These are phyloP conservation scores for Lordiphosa andalusiaca DNA, from an alignment of 2,888 invertebrate genomes.

Conservation along the genomic window DNA sequence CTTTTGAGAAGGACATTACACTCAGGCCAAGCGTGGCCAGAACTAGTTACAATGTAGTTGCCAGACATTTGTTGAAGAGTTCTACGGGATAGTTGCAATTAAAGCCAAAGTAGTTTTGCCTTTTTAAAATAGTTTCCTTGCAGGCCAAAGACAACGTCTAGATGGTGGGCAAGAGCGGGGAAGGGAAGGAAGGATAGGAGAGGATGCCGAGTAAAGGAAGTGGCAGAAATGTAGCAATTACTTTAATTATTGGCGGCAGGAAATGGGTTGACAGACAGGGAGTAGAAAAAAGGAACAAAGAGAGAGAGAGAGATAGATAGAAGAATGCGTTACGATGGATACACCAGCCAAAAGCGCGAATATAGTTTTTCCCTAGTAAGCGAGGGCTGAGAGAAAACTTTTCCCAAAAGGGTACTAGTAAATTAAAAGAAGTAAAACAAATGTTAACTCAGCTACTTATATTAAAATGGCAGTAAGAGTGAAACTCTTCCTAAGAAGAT, in stretches of 20 bases:
- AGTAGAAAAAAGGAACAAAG: conserved; percentile 23
- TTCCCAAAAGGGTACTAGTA: no score
- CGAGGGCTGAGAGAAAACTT: conserved; percentile 10
- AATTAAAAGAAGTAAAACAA: no score
- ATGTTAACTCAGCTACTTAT: no score
- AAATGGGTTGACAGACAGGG: conserved; percentile 67
- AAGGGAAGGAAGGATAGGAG: neutral
- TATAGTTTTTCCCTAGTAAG: neutral
- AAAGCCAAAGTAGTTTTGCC: conserved; percentile 72
- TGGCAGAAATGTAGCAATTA: conserved; percentile 73
- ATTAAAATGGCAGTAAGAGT: no score
- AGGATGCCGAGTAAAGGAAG: conserved; percentile 49
- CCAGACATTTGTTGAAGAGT: conserved; percentile 47
- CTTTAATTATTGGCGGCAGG: conserved; percentile 75
- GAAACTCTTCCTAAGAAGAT: no score
- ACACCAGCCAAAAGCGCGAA: conserved; percentile 9
- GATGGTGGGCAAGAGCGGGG: conserved; percentile 10
- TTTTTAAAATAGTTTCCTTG: conserved; percentile 73
- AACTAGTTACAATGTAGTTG: conserved; percentile 52
- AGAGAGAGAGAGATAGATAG: conserved; percentile 2
- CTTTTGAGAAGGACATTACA: conserved; percentile 59
- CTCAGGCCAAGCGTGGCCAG: conserved; percentile 43
- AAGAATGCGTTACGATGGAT: conserved; percentile 19
- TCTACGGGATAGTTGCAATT: conserved; percentile 59
- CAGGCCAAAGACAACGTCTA: conserved; percentile 53